These are phyloP conservation scores for Clarias fuscus DNA, from an alignment of 2,797 vertebrate species.

Conservation along the genomic window DNA sequence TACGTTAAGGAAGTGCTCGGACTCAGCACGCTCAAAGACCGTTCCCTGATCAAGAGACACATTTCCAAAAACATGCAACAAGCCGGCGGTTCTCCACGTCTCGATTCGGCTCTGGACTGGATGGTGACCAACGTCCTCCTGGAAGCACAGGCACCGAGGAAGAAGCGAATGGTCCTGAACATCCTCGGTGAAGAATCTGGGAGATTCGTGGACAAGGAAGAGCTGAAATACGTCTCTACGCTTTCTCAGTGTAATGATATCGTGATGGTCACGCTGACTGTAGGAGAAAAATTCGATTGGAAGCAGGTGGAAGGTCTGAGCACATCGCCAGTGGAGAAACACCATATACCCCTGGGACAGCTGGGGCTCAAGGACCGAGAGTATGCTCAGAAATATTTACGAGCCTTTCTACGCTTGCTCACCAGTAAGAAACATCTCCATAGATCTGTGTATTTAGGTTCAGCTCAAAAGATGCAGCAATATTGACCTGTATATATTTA, in stretches of 20 bases:
- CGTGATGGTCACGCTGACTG: conserved; percentile 77
- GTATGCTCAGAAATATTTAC: conserved; percentile 76
- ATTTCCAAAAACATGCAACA: conserved; percentile 65
- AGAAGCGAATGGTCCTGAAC: conserved; percentile 70
- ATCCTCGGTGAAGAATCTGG: conserved; percentile 76
- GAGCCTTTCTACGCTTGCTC: conserved; percentile 79
- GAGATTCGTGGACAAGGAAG: conserved; percentile 66
- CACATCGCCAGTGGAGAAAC: conserved; percentile 75
- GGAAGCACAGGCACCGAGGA: conserved; percentile 63
- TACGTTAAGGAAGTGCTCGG: conserved; percentile 72
- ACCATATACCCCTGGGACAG: conserved; percentile 71
- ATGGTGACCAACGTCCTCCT: conserved; percentile 71
- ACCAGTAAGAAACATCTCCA: conserved; percentile 72
- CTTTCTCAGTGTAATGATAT: conserved; percentile 82
- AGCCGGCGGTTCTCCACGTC: conserved; percentile 67
- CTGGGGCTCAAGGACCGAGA: conserved; percentile 62
- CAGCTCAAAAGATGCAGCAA: background rate
- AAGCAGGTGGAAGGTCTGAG: conserved; percentile 70
- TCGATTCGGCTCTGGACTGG: conserved; percentile 78
- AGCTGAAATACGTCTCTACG: conserved; percentile 69
- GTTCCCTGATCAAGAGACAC: conserved; percentile 69
- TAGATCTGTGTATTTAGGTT: background rate
- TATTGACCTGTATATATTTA: background rate
- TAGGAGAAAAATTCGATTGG: conserved; percentile 69
- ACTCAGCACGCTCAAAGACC: conserved; percentile 64